Conservation (phyloP, 2,888 invertebrate species). For the Chirona hameri region DNA sequence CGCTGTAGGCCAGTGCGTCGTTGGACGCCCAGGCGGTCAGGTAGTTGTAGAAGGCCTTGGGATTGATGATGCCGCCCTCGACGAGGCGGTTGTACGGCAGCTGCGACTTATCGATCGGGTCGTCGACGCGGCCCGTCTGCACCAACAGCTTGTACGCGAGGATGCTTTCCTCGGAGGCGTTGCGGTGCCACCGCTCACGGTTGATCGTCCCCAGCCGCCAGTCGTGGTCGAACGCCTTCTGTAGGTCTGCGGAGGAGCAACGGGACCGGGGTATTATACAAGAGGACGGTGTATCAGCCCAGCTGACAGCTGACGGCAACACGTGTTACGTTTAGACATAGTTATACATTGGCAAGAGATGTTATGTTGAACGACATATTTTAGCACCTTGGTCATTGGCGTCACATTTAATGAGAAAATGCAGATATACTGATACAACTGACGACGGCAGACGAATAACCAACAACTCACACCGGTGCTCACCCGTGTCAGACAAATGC, state of each 20-base stretch:
- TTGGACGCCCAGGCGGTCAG: slow-evolving; percentile 95
- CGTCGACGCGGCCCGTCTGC: slow-evolving; percentile 92
- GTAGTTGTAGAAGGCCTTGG: slow-evolving; percentile 93
- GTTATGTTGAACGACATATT: too few relatives aligned
- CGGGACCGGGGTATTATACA: neutral
- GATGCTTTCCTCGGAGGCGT: slow-evolving; percentile 88
- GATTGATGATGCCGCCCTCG: slow-evolving; percentile 68
- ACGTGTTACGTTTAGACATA: too few relatives aligned
- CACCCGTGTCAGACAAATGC: too few relatives aligned
- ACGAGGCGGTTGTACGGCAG: slow-evolving; percentile 65
- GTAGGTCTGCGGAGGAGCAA: slow-evolving; percentile 56
- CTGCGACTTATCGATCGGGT: slow-evolving; percentile 84
- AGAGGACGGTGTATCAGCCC: too few relatives aligned
- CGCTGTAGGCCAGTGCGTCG: slow-evolving; percentile 86
- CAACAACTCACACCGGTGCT: too few relatives aligned
- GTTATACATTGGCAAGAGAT: too few relatives aligned
- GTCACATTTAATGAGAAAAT: too few relatives aligned
- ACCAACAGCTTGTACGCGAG: slow-evolving; percentile 91
- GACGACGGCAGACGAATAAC: too few relatives aligned
- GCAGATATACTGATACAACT: too few relatives aligned
- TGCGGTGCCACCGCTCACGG: slow-evolving; percentile 76
- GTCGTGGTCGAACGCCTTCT: slow-evolving; percentile 83
- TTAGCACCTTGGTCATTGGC: too few relatives aligned
- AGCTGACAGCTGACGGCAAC: too few relatives aligned
- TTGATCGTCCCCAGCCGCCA: slow-evolving; percentile 65